Evolutionary conservation across 2,113 vertebrate genomes (phyloP).

Genomic region (Sylvia atricapilla): DNA sequence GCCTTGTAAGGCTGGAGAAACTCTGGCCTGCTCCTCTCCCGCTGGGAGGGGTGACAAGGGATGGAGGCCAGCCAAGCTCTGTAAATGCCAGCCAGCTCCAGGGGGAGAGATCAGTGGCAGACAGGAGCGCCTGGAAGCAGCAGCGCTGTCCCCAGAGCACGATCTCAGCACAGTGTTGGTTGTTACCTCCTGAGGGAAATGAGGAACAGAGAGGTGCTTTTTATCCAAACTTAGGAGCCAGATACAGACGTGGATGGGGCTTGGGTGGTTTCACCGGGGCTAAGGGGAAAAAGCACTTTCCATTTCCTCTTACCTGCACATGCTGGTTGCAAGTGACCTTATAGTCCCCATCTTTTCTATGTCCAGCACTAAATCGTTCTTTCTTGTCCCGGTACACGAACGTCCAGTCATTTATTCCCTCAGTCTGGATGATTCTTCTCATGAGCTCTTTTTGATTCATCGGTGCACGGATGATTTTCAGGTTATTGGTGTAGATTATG

Average conservation of each 20-base stretch:
- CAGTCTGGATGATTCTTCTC: conserved; percentile 69
- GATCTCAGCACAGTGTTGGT: accelerated
- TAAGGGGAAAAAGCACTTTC: neutral
- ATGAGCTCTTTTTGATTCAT: conserved; percentile 77
- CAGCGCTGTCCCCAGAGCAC: neutral
- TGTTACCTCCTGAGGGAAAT: accelerated
- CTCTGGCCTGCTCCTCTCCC: neutral
- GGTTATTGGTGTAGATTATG: conserved; percentile 96
- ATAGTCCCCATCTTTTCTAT: neutral
- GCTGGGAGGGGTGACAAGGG: neutral
- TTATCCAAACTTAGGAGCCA: neutral
- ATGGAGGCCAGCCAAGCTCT: neutral
- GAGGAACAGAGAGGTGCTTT: neutral
- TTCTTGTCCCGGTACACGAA: conserved; percentile 45
- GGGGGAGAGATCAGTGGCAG: neutral
- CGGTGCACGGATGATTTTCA: conserved; percentile 90
- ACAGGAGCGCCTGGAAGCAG: neutral
- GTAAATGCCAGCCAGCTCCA: neutral
- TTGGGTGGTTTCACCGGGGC: neutral
- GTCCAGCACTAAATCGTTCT: neutral
- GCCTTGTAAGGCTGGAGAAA: neutral
- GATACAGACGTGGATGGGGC: neutral
- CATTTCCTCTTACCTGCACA: conserved; percentile 52
- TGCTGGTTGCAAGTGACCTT: neutral
- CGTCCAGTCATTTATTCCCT: conserved; percentile 65